Conservation (phyloP, 2,888 invertebrate species). For the Erynnis tages region DNA sequence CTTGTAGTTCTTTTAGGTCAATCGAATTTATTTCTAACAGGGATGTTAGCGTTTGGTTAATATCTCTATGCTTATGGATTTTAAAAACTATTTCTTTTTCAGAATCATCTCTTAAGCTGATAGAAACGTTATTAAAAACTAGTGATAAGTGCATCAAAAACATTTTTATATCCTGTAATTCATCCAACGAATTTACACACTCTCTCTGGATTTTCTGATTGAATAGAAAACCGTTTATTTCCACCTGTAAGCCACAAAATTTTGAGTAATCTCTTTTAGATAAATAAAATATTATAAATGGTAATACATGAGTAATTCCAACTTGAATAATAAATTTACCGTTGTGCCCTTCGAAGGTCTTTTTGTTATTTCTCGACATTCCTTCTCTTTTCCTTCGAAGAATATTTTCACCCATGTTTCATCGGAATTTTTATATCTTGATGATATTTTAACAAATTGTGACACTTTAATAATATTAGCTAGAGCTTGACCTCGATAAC, state of each 20-base stretch:
- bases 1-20: conserved; percentile 59
- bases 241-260: conserved; percentile 81
- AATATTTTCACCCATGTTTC: conserved; percentile 83
- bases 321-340: conserved; percentile 46
- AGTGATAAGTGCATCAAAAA: conserved; percentile 84
- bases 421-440: conserved; percentile 64
- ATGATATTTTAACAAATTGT: conserved; percentile 80
- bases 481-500: conserved; percentile 86
- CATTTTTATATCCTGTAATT: conserved; percentile 82
- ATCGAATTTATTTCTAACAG: conserved; percentile 56
- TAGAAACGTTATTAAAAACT: conserved; percentile 83
- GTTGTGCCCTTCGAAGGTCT: conserved; percentile 88
- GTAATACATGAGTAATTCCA: not conserved
- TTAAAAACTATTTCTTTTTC: conserved; percentile 81
- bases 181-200: conserved; percentile 71
- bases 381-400: conserved; percentile 65
- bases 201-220: conserved; percentile 83
- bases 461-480: conserved; percentile 83
- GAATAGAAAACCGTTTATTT: conserved; percentile 84
- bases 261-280: no score
- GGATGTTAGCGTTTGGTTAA: conserved; percentile 72
- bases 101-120: conserved; percentile 85
- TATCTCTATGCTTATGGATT: conserved; percentile 78
- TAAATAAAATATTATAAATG: not conserved
- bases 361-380: conserved; percentile 46